phyloP scores from a whole-genome alignment of 2,113 vertebrate species.

The Ammodytes dubius region DNA sequence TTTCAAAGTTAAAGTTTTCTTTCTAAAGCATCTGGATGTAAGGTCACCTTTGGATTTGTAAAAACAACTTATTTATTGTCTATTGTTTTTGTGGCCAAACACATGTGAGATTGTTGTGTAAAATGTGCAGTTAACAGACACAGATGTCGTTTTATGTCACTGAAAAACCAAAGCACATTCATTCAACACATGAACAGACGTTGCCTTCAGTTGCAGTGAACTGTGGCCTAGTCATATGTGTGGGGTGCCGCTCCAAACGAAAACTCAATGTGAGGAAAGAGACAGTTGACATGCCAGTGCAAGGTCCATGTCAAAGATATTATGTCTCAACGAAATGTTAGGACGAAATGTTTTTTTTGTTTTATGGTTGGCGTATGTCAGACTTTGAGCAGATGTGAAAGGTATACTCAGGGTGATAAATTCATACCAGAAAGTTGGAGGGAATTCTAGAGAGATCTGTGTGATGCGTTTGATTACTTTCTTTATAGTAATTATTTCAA shows the following conservation, averaged over 20 bases:
- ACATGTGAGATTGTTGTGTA: constrained; percentile 4
- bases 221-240: constrained; percentile 40
- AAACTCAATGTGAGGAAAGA: constrained; percentile 33
- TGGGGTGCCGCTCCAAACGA: constrained; percentile 21
- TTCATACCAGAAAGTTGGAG: background rate
- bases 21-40: constrained; percentile 7
- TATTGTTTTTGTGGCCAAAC: constrained; percentile 15
- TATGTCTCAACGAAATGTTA: constrained; percentile 16
- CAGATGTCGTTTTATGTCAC: constrained; percentile 10
- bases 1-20: constrained; percentile 8
- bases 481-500: background rate
- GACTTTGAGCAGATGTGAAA: constrained; percentile 26
- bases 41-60: constrained; percentile 26
- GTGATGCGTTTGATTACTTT: constrained; percentile 25
- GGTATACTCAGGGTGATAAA: constrained; percentile 61
- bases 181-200: constrained; percentile 48
- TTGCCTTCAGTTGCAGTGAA: constrained; percentile 43
- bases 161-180: constrained; percentile 67
- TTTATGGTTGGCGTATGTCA: background rate
- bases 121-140: constrained; percentile 44
- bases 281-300: constrained; percentile 41
- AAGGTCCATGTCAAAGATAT: constrained; percentile 26
- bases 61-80: background rate
- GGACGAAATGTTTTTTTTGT: background rate
- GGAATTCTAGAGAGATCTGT: constrained; percentile 20